Base-by-base conservation (phyloP, 2,113 vertebrate genomes). In the Pitta sordida region DNA sequence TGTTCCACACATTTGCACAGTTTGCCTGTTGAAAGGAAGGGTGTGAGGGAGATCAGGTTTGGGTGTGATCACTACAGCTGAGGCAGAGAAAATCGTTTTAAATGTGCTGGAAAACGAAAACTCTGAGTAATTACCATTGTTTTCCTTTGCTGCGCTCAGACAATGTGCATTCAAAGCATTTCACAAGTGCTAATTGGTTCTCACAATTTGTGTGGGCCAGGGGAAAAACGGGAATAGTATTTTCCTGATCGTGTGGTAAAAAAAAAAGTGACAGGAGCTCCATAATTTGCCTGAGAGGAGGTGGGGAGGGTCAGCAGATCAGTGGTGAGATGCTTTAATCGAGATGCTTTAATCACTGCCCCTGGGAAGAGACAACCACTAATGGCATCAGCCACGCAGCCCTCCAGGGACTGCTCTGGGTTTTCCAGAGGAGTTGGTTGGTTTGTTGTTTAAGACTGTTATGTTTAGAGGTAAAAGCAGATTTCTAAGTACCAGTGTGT, bases 101-200 rank as follows among this genome's bases (percentile, higher is more conserved):
- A 91, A 85, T 87, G 43, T 83, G 34, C 82, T 41, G 43, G 59
- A 74, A 91, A 90, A 87, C 64, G 78, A 83, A 90, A 94, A 86
- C 67, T 67, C 11, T 23, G 67, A 85, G 69, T 85, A 94, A 91
- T 92, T 90, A 77, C 79, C 55, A 41, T 87, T 80, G 32, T 87
- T 48, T 82, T 49, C 52, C 48, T 90, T 64, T 48, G 71, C 6
- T 74, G 67, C 48, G n/a, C 55, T 83, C 43, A 53, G 65, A 73
- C 60, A 87, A 85, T 77, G 48, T 15, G 39, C 27, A 65, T 69
- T 89, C 63, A 91, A 83, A 90, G 67, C 91, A 58, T 80, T 93
- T 92, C 88, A 56, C 55, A 74, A 86, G 21, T 0, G 0, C 12
- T 88, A 85, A 93, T 93, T 91, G 36, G 34, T 26, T 83, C 63